Base-by-base conservation (phyloP, 2,888 invertebrate species). In the Noctuana brunneofusca region DNA sequence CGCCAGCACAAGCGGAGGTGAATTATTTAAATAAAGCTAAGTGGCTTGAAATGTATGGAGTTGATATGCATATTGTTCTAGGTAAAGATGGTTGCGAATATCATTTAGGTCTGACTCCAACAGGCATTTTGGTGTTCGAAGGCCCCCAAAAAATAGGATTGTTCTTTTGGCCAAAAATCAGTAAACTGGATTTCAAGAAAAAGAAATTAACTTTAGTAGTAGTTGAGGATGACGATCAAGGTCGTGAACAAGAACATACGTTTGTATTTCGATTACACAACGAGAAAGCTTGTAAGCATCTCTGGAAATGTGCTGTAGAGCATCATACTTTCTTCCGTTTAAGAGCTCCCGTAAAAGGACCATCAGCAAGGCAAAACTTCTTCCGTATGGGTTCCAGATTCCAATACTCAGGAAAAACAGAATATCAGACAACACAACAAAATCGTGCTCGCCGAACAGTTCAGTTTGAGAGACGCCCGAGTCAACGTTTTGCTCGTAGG, bases 301-400 rank as follows among this genome's bases (percentile, higher is more conserved):
- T 99, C 69, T 99, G 99, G 99, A 99, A 99, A 88, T 99, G 99
- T 92, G 99, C 99, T 24, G 97, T 99, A 0, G 99, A 99, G 87
- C 98, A 99, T 91, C 99, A 99, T 92, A 97, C 99, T 1, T 99
- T 99, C 93, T 99, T 99, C 94, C 95, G 99, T 68, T 92, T 99
- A 59, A 94, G 97, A 69, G 97, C 96, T 35, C 96, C 97, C 0
- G 96, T 96, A 0, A 97, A 97, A 83, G 96, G 96, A 1, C 96
- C 97, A 2, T 96, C 96, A 27, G 96, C 96, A 0, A 93, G 97
- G 20, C 98, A 98, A 83, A 98, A 97, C 89, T 99, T 99, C 92
- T 98, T 99, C 90, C 93, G 99, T 67, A 98, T 99, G 97, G 99
- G 99, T 58, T 99, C 99, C 12, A 94, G 99, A 62, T 99, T 99